These are phyloP conservation scores for Psilanteris sp. DNA, from an alignment of 1,140 invertebrate genomes.

Conservation along the genomic window DNA sequence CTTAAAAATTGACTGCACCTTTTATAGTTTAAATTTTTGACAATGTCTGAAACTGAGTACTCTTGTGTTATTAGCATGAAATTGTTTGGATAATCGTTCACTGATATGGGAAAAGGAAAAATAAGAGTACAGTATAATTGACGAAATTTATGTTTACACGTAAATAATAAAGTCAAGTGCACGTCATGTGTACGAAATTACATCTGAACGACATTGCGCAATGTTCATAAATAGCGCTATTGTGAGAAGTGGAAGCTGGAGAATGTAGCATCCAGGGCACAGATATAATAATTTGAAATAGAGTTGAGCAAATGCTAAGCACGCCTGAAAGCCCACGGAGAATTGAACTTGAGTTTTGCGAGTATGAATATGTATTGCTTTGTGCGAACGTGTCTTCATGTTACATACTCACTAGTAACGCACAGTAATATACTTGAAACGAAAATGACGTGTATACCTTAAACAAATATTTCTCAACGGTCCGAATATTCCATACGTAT, in stretches of 20 bases:
- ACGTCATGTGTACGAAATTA: background rate
- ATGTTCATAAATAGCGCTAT: constrained; percentile 17
- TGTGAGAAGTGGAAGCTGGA: constrained; percentile 12
- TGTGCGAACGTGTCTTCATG: constrained; percentile 15
- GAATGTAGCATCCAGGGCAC: constrained; percentile 9
- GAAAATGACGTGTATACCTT: constrained; percentile 27
- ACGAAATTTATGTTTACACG: background rate
- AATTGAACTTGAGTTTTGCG: constrained; percentile 43
- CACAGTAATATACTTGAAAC: constrained; percentile 28
- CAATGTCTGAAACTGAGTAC: too few relatives aligned
- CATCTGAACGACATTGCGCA: constrained; percentile 1
- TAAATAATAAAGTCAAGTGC: background rate
- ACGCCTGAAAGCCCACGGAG: constrained; percentile 35
- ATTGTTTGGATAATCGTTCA: too few relatives aligned
- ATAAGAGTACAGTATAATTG: too few relatives aligned
- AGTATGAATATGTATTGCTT: constrained; percentile 51
- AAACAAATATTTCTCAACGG: constrained; percentile 35
- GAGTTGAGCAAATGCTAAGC: constrained; percentile 20
- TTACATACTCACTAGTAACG: constrained; percentile 15
- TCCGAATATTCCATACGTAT: constrained; percentile 4
- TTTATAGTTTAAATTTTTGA: too few relatives aligned
- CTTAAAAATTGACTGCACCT: too few relatives aligned
- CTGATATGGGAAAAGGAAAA: too few relatives aligned
- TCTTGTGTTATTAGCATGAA: too few relatives aligned
- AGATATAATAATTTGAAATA: constrained; percentile 41